A percentile compares a stretch with the other conserved stretches of the same genome.
Conservation (phyloP, 1,140 invertebrate species). For the Musca vetustissima region DNA sequence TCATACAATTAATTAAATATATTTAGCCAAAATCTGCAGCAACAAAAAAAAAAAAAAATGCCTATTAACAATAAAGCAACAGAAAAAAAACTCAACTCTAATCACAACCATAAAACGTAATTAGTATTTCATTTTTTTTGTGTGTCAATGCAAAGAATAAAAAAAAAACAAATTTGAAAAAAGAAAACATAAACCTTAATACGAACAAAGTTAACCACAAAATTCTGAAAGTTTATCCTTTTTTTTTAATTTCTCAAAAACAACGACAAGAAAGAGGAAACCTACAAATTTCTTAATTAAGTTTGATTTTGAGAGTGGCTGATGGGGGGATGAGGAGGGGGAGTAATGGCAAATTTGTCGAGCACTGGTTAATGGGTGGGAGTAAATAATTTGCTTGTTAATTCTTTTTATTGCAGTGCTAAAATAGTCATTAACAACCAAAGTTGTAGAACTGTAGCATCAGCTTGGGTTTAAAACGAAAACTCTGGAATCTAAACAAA, state of each 20-base stretch:
- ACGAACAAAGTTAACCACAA: constrained; percentile 18
- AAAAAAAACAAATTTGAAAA: constrained; percentile 5
- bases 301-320: neutral
- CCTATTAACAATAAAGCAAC: neutral
- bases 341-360: neutral
- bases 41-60: constrained; percentile 5
- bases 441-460: neutral
- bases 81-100: neutral
- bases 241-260: constrained; percentile 11
- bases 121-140: constrained; percentile 11
- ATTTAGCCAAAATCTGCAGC: constrained; percentile 13
- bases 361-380: neutral
- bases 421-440: constrained; percentile 10
- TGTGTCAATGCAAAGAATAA: constrained; percentile 22
- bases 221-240: constrained; percentile 21
- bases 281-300: constrained; percentile 17
- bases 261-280: neutral
- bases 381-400: constrained; percentile 17
- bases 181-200: neutral
- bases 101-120: constrained; percentile 10
- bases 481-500: neutral
- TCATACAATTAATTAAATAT: constrained; percentile 23
- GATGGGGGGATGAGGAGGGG: no score
- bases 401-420: constrained; percentile 14
- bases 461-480: neutral